Base-by-base conservation (phyloP, 2,113 vertebrate genomes). In the Coreoperca whiteheadi region DNA sequence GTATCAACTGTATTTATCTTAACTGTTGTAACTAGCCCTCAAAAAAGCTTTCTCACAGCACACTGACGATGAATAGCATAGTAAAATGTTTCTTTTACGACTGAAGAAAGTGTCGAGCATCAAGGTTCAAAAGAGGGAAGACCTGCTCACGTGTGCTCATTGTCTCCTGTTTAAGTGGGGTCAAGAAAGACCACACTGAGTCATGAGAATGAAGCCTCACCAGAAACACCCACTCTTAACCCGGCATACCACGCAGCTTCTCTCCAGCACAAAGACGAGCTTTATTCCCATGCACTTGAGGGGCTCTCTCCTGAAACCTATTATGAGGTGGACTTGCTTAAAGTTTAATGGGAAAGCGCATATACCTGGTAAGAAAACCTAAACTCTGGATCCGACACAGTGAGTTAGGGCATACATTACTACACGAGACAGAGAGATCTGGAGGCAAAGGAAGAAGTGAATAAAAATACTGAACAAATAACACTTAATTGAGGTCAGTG, bases 401-500 rank as follows among this genome's bases (percentile, higher is more conserved):
- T 60, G 56, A 8, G 34, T 87, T 59, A 74, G 70, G 48, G 50
- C 66, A 56, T 72, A 56, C n/a, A 61, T 85, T 77, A 75, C 77
- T 43, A 79, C 65, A 59, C 1, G 12, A 43, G 32, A 66, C 59
- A 74, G 51, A 85, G 72, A 88, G 83, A 77, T 87, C 81, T 85
- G 51, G 48, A 84, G 89, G 81, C 79, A 54, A 68, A 81, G 79
- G 70, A 81, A 88, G 85, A 73, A 63, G 81, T 66, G 85, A 88
- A 87, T 90, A 90, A 91, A 92, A 93, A 92, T 86, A 91, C 89
- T 91, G 91, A 90, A 91, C 91, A 95, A 95, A 95, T 88, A 93
- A 87, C 90, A 92, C 91, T 94, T 94, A 95, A 96, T 94, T 94
- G 93, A 93, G 92, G 92, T 90, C 90, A 93, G 90, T 75, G 82